Evolutionary conservation across 1,140 invertebrate species (phyloP).

Genomic region (Helicoverpa zea): DNA sequence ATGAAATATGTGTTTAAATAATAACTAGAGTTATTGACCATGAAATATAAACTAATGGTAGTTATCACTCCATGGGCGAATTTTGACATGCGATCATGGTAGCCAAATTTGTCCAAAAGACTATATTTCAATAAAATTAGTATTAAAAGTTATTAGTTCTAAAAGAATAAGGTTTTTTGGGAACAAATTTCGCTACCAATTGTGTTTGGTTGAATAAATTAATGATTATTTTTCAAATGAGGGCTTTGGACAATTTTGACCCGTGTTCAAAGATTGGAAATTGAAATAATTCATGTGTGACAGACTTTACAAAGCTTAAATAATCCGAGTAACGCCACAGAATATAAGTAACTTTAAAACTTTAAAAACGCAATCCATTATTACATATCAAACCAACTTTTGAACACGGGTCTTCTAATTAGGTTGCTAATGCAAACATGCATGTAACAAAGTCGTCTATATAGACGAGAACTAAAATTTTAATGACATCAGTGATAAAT

Average conservation of each 20-base stretch:
- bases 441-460: background rate
- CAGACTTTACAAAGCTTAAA: too few relatives aligned
- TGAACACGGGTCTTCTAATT: background rate
- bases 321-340: too few relatives aligned
- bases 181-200: slow-evolving; percentile 81
- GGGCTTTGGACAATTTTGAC: background rate
- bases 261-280: slow-evolving; percentile 11
- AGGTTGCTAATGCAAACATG: background rate
- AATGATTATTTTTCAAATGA: slow-evolving; percentile 45
- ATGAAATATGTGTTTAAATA: background rate
- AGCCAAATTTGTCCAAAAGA: slow-evolving; percentile 84
- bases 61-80: slow-evolving; percentile 22
- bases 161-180: slow-evolving; percentile 47
- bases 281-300: too few relatives aligned
- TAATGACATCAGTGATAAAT: background rate
- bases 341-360: background rate
- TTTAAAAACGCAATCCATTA: background rate
- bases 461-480: background rate
- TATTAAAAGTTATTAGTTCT: slow-evolving; percentile 48
- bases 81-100: slow-evolving; percentile 70
- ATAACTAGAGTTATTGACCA: slow-evolving; percentile 8
- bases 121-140: slow-evolving; percentile 67
- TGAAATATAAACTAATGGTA: slow-evolving; percentile 11
- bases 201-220: slow-evolving; percentile 57
- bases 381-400: too few relatives aligned